phyloP scores from a whole-genome alignment of 2,888 invertebrate species.

The Zhengitettix transpicula region DNA sequence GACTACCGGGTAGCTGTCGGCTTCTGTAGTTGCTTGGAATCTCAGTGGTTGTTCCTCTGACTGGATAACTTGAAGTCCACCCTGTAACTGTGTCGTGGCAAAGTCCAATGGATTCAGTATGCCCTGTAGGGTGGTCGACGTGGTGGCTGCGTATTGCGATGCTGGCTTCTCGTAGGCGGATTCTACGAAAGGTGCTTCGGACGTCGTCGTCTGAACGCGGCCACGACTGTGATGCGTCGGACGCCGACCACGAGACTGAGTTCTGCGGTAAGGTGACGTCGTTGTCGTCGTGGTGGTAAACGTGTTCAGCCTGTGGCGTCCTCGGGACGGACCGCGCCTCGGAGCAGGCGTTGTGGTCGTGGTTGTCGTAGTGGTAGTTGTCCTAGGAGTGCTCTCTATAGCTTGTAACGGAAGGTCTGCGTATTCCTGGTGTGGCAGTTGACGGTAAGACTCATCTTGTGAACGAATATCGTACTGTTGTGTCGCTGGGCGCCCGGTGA shows the following conservation, averaged over 20 bases:
- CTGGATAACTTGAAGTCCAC: not conserved
- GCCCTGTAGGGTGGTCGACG: conserved; percentile 14
- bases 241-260: conserved; percentile 18
- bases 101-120: not conserved
- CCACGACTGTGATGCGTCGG: conserved; percentile 28
- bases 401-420: too few relatives aligned
- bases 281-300: conserved; percentile 5
- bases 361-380: not conserved
- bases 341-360: not conserved
- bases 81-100: not conserved
- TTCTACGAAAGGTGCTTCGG: not conserved
- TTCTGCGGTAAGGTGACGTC: conserved; percentile 15
- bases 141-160: conserved; percentile 13
- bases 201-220: conserved; percentile 15
- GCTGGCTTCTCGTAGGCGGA: too few relatives aligned
- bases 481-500: not conserved
- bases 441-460: not conserved
- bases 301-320: not conserved
- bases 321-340: not conserved
- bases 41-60: too few relatives aligned
- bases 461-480: not conserved
- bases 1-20: too few relatives aligned
- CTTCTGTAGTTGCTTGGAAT: too few relatives aligned
- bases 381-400: not conserved
- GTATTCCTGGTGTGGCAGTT: not conserved